Percentiles rank a stretch among this genome's conserved stretches.
These are phyloP conservation scores for Noctuana brunneofusca DNA, from an alignment of 2,888 invertebrate species.

Conservation along the genomic window DNA sequence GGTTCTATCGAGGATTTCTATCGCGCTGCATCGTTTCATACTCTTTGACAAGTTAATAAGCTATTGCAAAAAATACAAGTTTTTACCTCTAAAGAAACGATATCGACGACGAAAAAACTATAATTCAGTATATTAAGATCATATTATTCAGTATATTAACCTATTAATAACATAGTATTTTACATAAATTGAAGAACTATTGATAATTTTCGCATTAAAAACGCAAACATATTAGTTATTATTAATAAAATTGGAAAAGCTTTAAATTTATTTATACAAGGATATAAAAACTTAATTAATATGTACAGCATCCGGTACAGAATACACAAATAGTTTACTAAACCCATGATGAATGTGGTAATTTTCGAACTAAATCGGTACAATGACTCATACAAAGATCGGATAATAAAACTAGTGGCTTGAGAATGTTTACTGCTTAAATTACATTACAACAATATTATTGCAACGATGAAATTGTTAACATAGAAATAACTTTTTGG, in stretches of 20 bases:
- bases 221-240: neutral
- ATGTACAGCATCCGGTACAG: constrained; percentile 18
- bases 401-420: neutral
- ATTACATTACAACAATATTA: neutral
- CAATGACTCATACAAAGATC: constrained; percentile 20
- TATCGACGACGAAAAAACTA: neutral
- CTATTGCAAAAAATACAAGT: too few relatives aligned
- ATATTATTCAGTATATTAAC: neutral
- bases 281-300: constrained; percentile 13
- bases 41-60: too few relatives aligned
- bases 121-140: neutral
- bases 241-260: neutral
- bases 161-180: neutral
- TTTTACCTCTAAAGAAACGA: constrained; percentile 2
- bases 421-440: constrained; percentile 2
- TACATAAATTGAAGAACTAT: neutral
- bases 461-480: neutral
- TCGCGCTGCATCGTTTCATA: too few relatives aligned
- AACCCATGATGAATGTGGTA: constrained; percentile 19
- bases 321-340: constrained; percentile 17
- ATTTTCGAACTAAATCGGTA: constrained; percentile 14
- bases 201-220: neutral
- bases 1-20: too few relatives aligned
- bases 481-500: neutral
- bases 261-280: constrained; percentile 1